Percentiles rank a stretch among this genome's conserved stretches.
These are phyloP conservation scores for Nerophis lumbriciformis DNA, from an alignment of 2,113 vertebrate genomes.

Conservation along the genomic window DNA sequence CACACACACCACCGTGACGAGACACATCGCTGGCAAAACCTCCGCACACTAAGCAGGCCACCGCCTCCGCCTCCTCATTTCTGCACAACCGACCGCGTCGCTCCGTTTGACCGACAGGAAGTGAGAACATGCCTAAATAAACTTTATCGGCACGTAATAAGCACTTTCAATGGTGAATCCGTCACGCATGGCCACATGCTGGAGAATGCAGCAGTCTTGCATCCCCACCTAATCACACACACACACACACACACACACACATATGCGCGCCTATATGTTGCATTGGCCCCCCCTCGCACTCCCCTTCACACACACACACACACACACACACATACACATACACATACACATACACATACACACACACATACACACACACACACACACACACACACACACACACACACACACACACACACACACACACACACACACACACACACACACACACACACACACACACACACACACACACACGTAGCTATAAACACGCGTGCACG, in stretches of 20 bases:
- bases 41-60: no score
- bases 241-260: slow-evolving; percentile 19
- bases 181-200: not conserved
- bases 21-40: no score
- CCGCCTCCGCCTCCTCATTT: no score
- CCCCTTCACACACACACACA: slow-evolving; percentile 15
- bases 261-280: slow-evolving; percentile 3
- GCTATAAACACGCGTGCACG: not conserved
- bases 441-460: slow-evolving; percentile 19
- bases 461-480: not conserved
- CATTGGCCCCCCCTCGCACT: slow-evolving; percentile 14
- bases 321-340: no score
- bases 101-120: not conserved
- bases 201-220: slow-evolving; percentile 22
- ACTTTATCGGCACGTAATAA: not conserved
- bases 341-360: slow-evolving; percentile 21
- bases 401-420: slow-evolving; percentile 21
- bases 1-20: no score
- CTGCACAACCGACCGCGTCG: no score
- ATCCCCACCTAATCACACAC: slow-evolving; percentile 26
- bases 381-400: slow-evolving; percentile 21
- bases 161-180: not conserved
- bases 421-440: slow-evolving; percentile 21
- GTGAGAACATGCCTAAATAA: not conserved
- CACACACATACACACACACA: slow-evolving; percentile 21